Conservation (phyloP, 2,797 vertebrate genomes). For the Sebastolobus alascanus region DNA sequence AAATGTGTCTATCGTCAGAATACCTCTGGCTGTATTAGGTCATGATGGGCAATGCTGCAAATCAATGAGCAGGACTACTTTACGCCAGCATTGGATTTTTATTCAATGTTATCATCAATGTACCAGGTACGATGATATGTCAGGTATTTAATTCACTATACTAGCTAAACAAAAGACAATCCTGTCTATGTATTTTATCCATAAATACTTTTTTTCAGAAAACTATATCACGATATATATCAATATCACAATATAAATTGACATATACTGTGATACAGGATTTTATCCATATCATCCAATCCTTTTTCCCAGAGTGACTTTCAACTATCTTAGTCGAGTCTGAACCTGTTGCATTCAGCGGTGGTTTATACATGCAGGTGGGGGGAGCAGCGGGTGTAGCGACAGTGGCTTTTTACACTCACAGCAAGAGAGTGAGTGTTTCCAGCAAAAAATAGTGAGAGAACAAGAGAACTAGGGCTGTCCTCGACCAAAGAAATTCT, state of each 20-base stretch:
- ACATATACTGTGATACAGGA: not conserved
- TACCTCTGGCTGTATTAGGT: not conserved
- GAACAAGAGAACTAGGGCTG: conserved; percentile 17
- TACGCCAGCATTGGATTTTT: not conserved
- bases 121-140: not conserved
- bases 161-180: not conserved
- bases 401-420: conserved; percentile 35
- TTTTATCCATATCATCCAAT: conserved; percentile 5
- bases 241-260: not conserved
- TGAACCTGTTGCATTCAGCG: conserved; percentile 42
- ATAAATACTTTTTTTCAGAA: not conserved
- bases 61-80: not conserved
- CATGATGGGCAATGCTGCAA: not conserved
- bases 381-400: not conserved
- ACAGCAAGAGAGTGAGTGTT: conserved; percentile 31
- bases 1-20: not conserved
- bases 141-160: not conserved
- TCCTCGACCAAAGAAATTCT: no score
- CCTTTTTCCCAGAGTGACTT: conserved; percentile 37
- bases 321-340: conserved; percentile 39
- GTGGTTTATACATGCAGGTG: conserved; percentile 47
- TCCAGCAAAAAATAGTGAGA: conserved; percentile 37
- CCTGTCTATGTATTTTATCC: not conserved
- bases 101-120: not conserved
- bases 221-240: not conserved